Evolutionary conservation across 2,888 invertebrate species (phyloP).

Genomic region (Drosophila kambysellisi): DNA sequence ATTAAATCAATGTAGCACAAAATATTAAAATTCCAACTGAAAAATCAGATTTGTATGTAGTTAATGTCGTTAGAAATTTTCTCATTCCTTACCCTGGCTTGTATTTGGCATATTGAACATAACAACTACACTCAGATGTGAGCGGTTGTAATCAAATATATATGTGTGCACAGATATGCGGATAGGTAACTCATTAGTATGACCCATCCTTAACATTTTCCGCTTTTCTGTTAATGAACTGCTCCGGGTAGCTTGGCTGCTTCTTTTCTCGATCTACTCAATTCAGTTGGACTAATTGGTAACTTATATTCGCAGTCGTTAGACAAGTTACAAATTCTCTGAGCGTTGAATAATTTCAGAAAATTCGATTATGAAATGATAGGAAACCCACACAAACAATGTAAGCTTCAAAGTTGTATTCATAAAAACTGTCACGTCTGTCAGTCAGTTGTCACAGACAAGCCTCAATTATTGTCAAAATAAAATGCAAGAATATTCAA

Average conservation of each 20-base stretch:
- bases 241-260: not conserved
- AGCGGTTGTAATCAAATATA: not conserved
- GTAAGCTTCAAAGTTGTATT: not conserved
- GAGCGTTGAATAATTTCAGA: not conserved
- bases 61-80: not conserved
- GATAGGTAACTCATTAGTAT: too few relatives aligned
- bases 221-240: too few relatives aligned
- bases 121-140: not conserved
- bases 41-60: not conserved
- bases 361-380: not conserved
- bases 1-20: not conserved
- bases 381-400: not conserved
- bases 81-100: not conserved
- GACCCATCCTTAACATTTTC: not conserved
- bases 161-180: not conserved
- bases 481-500: not conserved
- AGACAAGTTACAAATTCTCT: not conserved
- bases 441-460: not conserved
- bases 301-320: not conserved
- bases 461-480: not conserved
- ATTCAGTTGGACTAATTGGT: not conserved
- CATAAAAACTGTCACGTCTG: not conserved
- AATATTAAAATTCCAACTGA: not conserved
- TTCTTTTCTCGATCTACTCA: not conserved
- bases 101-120: not conserved